Evolutionary conservation across 2,113 vertebrate genomes (phyloP), one percentile per base, ranked within the genome.

Genomic region (Gracilinanus agilis): DNA sequence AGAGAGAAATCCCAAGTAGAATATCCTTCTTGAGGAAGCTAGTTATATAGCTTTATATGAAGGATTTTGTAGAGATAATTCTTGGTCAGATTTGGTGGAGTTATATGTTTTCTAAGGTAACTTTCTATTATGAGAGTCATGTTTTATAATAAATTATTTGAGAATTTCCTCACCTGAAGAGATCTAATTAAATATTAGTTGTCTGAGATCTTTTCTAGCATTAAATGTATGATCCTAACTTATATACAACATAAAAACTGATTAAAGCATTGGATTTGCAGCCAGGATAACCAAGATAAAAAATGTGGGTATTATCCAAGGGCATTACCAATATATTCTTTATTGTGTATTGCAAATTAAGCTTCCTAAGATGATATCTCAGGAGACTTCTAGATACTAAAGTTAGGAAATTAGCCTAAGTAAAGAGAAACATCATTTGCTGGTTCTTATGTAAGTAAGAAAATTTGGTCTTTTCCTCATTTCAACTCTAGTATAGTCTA

Each of bases 241-340:
- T 67, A 75, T n/a, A n/a, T n/a, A 75, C 5, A 75, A 16, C 23
- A 44, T 93, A 44, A 95, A 94, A 93, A 55, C 9, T 27, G 90
- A 53, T 94, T 89, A 27, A 93, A 55, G 34, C 34, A 75, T 27
- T 96, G 53, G 2, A 0, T 95, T 95, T 95, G 94, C 9, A 94
- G 90, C 53, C 40, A 67, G 92, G 10, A 55, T 89, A 58, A 75
- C 29, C 92, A 54, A 91, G 3, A 58, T 16, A 27, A 93, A 34
- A 93, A 90, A 5, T 13, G 5, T 91, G 44, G n/a, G 40, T 56
- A 61, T 34, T 83, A 75, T 11, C 67, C 67, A 75, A 75, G 53
- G 44, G 44, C 55, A 61, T 34, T 61, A 40, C 58, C 23, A 94
- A 95, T 92, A 24, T 24, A 49, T 29, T 56, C 0, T 12, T 25